Percentiles rank a stretch among this genome's conserved stretches.
Evolutionary conservation across 2,888 invertebrate genomes (phyloP).

Genomic region (Lacanobia oleracea): DNA sequence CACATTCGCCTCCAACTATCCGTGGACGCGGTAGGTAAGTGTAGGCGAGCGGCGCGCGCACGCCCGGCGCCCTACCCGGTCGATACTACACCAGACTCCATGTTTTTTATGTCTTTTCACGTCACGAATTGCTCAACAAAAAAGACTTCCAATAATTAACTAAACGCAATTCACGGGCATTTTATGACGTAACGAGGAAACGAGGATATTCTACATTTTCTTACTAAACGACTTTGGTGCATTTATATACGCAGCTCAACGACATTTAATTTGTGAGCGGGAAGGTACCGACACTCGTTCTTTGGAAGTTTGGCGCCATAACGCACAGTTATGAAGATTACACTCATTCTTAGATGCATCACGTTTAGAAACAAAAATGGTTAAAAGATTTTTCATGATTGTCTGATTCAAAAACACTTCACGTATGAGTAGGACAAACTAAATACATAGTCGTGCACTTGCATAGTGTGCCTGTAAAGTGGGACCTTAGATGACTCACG

Average conservation of each 20-base stretch:
- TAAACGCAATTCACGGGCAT: conserved; percentile 71
- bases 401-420: conserved; percentile 8
- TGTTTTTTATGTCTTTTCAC: conserved; percentile 89
- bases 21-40: conserved; percentile 61
- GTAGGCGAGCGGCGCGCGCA: conserved; percentile 84
- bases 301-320: conserved; percentile 46
- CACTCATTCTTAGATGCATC: neutral
- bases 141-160: conserved; percentile 83
- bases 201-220: conserved; percentile 46
- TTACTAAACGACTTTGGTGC: conserved; percentile 30
- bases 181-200: conserved; percentile 67
- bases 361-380: neutral
- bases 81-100: conserved; percentile 89
- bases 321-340: conserved; percentile 4
- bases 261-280: conserved; percentile 19
- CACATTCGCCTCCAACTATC: conserved; percentile 65
- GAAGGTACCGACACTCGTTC: conserved; percentile 18
- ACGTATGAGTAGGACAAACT: neutral
- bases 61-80: conserved; percentile 78
- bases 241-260: conserved; percentile 21
- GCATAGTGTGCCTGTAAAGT: neutral
- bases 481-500: neutral
- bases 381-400: neutral
- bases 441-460: neutral
- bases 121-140: conserved; percentile 85